phyloP scores from a whole-genome alignment of 2,888 invertebrate genomes.

The Apotomis turbidana region DNA sequence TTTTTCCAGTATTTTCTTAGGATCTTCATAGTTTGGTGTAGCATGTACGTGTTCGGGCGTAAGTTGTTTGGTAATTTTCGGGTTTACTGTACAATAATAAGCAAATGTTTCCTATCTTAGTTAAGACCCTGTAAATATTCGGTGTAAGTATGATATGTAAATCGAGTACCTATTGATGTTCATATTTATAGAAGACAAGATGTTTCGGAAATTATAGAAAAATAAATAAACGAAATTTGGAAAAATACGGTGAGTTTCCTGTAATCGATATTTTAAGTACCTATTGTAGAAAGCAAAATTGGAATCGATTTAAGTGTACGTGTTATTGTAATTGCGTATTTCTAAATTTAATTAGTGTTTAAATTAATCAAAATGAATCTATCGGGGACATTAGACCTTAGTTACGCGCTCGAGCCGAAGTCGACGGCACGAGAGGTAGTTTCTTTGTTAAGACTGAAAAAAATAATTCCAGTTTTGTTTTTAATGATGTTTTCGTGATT shows the following conservation, averaged over 20 bases:
- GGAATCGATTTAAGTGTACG: slow-evolving; percentile 74
- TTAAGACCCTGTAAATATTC: slow-evolving; percentile 75
- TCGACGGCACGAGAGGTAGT: slow-evolving; percentile 64
- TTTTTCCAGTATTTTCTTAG: slow-evolving; percentile 79
- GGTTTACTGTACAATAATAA: slow-evolving; percentile 76
- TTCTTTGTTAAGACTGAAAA: slow-evolving; percentile 80
- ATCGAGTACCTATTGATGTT: slow-evolving; percentile 81
- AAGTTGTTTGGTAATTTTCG: slow-evolving; percentile 79
- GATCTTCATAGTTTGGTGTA: slow-evolving; percentile 77
- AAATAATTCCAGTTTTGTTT: slow-evolving; percentile 78
- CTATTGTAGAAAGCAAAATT: slow-evolving; percentile 78
- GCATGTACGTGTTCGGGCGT: slow-evolving; percentile 67
- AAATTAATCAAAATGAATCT: slow-evolving; percentile 67
- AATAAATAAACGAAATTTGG: slow-evolving; percentile 56
- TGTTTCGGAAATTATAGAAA: slow-evolving; percentile 62
- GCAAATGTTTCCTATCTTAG: slow-evolving; percentile 83
- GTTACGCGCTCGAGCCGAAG: slow-evolving; percentile 58
- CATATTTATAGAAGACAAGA: slow-evolving; percentile 71
- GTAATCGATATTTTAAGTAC: slow-evolving; percentile 77
- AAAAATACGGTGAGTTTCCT: slow-evolving; percentile 82
- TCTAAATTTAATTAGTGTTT: slow-evolving; percentile 74
- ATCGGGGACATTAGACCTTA: slow-evolving; percentile 56
- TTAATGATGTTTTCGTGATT: slow-evolving; percentile 59
- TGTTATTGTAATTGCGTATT: slow-evolving; percentile 73
- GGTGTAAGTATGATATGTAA: slow-evolving; percentile 73